These are phyloP conservation scores for Erebia aethiops DNA, from an alignment of 2,888 invertebrate genomes.

Conservation along the genomic window DNA sequence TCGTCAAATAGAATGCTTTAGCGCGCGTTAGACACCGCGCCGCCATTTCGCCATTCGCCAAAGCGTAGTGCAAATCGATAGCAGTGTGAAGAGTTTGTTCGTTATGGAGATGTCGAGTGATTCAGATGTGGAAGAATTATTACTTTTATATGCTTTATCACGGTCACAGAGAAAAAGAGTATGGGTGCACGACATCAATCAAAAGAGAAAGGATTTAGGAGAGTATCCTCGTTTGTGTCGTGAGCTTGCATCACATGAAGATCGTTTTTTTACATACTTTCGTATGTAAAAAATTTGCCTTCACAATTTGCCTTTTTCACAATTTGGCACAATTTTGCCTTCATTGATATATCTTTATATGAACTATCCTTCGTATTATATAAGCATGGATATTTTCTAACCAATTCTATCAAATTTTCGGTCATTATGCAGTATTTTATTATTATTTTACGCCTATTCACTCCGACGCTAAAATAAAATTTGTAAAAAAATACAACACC, in stretches of 20 bases:
- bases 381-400: too few relatives aligned
- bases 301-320: too few relatives aligned
- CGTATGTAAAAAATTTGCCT: too few relatives aligned
- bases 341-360: too few relatives aligned
- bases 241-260: slow-evolving; percentile 20
- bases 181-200: slow-evolving; percentile 32
- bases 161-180: slow-evolving; percentile 25
- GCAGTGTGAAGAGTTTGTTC: slow-evolving; percentile 4
- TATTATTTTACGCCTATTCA: too few relatives aligned
- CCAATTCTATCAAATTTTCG: too few relatives aligned
- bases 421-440: too few relatives aligned
- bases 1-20: slow-evolving; percentile 11
- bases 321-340: too few relatives aligned
- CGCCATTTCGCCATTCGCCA: slow-evolving; percentile 4
- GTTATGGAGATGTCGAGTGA: slow-evolving; percentile 15
- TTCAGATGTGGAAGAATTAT: slow-evolving; percentile 17
- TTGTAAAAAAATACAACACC: too few relatives aligned
- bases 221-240: slow-evolving; percentile 31
- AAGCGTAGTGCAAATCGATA: slow-evolving; percentile 4
- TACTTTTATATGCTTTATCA: slow-evolving; percentile 21
- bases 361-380: too few relatives aligned
- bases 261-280: slow-evolving; percentile 34
- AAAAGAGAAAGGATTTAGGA: slow-evolving; percentile 31
- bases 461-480: too few relatives aligned
- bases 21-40: slow-evolving; percentile 4